Conservation (phyloP, 2,888 invertebrate species). For the Erebia aethiops region DNA sequence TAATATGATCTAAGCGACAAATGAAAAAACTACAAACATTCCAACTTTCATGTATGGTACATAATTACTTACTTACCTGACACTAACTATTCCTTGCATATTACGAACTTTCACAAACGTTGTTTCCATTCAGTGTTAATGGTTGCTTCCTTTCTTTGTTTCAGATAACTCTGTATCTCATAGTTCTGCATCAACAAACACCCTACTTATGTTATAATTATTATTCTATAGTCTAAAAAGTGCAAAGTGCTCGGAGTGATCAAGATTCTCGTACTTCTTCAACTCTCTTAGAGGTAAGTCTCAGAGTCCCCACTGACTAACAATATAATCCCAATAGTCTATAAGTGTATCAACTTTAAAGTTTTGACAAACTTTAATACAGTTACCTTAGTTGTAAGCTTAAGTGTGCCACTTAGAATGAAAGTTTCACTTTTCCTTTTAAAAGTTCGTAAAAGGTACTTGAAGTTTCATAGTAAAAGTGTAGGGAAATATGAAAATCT, state of each 20-base stretch:
- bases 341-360: neutral
- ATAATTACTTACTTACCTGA: too few species aligned
- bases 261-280: conserved; percentile 7
- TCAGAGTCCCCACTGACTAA: neutral
- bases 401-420: neutral
- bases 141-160: neutral
- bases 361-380: neutral
- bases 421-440: conserved; percentile 14
- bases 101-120: neutral
- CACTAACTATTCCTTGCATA: neutral
- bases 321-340: neutral
- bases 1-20: too few species aligned
- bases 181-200: neutral
- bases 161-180: neutral
- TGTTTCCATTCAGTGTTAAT: neutral
- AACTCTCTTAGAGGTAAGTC: conserved; percentile 8
- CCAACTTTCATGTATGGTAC: too few species aligned
- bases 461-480: neutral
- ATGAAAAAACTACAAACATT: too few species aligned
- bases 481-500: conserved; percentile 1
- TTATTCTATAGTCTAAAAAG: neutral
- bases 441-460: conserved; percentile 13
- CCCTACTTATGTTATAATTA: neutral
- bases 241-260: conserved; percentile 1
- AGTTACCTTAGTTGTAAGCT: neutral